Evolutionary conservation across 2,888 invertebrate genomes (phyloP).

Genomic region (Microplitis manilae): DNA sequence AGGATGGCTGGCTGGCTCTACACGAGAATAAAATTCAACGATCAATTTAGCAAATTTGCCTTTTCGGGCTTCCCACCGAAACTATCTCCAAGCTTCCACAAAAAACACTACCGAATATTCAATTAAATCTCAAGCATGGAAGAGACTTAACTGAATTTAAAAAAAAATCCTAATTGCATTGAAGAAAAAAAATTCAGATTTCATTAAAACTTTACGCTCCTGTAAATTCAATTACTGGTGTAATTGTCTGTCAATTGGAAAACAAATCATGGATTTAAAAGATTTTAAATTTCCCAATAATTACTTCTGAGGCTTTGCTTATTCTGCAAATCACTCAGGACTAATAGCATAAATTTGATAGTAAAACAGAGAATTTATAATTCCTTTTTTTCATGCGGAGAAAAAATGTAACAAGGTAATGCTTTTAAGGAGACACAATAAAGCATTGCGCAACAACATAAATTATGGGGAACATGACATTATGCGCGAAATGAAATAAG

Average conservation of each 20-base stretch:
- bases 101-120: background rate
- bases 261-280: background rate
- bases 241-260: background rate
- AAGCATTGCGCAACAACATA: background rate
- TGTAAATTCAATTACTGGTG: background rate
- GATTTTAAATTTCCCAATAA: background rate
- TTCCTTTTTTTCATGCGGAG: background rate
- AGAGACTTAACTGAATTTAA: background rate
- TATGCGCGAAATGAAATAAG: background rate
- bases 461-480: background rate
- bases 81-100: background rate
- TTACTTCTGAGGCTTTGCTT: background rate
- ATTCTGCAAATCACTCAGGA: background rate
- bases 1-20: background rate
- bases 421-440: background rate
- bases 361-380: background rate
- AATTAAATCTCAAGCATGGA: background rate
- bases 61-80: background rate
- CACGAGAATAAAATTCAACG: slow-evolving; percentile 34
- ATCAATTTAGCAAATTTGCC: background rate
- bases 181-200: background rate
- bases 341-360: background rate
- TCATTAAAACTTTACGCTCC: background rate
- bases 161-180: background rate
- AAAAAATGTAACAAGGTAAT: background rate